Percentiles rank a stretch among this genome's conserved stretches.
Conservation (phyloP, 2,113 vertebrate species). For the Delphinapterus leucas region DNA sequence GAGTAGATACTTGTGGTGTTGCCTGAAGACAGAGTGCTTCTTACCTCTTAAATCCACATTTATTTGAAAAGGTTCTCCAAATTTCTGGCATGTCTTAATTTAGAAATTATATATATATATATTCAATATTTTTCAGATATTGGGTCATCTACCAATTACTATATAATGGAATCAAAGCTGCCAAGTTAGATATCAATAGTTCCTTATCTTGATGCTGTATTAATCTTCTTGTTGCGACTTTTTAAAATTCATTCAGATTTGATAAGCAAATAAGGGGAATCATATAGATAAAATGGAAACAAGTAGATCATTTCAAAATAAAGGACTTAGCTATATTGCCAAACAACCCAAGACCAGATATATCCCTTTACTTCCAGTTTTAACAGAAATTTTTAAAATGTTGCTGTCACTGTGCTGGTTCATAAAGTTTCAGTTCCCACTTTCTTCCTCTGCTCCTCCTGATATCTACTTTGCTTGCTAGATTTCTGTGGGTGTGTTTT, state of each 20-base stretch:
- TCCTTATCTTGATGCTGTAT: background rate
- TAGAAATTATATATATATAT: background rate
- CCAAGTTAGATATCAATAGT: background rate
- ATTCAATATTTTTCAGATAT: background rate
- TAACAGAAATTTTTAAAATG: background rate
- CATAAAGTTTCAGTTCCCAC: background rate
- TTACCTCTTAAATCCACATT: background rate
- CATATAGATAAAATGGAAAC: background rate
- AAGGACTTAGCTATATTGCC: background rate
- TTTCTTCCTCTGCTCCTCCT: background rate
- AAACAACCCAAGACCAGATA: background rate
- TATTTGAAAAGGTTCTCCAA: background rate
- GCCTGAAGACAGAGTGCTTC: background rate
- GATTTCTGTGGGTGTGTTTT: background rate
- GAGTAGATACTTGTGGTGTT: background rate
- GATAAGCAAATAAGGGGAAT: background rate
- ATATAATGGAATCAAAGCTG: background rate
- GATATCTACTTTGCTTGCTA: background rate
- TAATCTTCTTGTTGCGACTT: background rate
- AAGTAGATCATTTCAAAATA: background rate
- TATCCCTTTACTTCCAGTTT: background rate
- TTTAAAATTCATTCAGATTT: background rate
- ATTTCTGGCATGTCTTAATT: background rate
- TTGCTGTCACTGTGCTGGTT: fast-evolving
- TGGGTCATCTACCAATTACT: background rate